phyloP scores from a whole-genome alignment of 2,797 vertebrate genomes.

The Tokudaia tokunoshimensis region DNA sequence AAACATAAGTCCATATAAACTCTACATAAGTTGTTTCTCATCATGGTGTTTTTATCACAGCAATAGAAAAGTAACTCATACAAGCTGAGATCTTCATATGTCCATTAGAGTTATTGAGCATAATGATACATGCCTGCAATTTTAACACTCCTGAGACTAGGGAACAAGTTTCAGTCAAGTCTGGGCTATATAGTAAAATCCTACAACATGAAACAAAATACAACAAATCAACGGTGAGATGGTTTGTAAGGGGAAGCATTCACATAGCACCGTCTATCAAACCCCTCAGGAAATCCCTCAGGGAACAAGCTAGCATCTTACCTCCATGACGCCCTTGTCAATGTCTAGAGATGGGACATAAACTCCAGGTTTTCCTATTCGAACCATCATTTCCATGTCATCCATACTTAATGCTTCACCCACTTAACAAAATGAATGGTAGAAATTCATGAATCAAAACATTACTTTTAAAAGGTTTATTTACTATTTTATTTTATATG shows the following conservation, averaged over 20 bases:
- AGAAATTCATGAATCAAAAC: not conserved
- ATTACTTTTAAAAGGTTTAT: not conserved
- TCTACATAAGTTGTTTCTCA: not conserved
- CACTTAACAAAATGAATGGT: slow-evolving; percentile 78
- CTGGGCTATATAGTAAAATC: not conserved
- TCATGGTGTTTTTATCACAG: not conserved
- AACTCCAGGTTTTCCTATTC: slow-evolving; percentile 92
- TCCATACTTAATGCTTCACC: slow-evolving; percentile 95
- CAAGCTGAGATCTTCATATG: not conserved
- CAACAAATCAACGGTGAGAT: no score
- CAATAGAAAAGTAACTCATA: not conserved
- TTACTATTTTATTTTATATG: no score
- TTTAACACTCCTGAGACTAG: not conserved
- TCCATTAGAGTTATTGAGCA: not conserved
- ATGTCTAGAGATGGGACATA: slow-evolving; percentile 95
- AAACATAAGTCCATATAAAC: not conserved
- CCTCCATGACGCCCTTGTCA: slow-evolving; percentile 84
- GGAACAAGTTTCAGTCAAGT: not conserved
- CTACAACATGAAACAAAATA: no score
- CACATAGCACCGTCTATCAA: not conserved
- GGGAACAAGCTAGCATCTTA: not conserved
- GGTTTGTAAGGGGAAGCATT: not conserved
- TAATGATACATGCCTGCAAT: not conserved
- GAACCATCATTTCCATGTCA: slow-evolving; percentile 92
- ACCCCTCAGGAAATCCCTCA: no score